Base-by-base conservation (phyloP, 2,797 vertebrate genomes). In the Muraenolepis orangiensis region DNA sequence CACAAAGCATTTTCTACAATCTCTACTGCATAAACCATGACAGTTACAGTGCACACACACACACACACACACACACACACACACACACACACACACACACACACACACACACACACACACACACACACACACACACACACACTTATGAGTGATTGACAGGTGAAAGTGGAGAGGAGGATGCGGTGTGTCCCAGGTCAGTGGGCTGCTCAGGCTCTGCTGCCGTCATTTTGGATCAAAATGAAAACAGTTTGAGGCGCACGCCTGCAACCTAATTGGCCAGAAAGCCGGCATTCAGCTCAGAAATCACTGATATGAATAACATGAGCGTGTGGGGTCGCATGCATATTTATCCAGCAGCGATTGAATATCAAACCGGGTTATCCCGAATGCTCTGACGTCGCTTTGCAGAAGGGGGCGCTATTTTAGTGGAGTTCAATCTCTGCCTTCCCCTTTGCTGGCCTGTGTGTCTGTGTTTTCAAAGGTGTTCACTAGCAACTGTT, bases 301-400 rank as follows among this genome's bases (percentile, higher is more conserved):
- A 84, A 80, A 76, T 31, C 26, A 67, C 30, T 34, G 30, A 73
- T 78, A 73, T 76, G 68, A 76, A 74, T 69, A 74, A 16, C 61
- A 72, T 78, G 74, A 78, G 36, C 7, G 68, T 51, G 70, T 38
- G 34, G n/a, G 57, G 64, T 40, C 51, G n/a, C 75, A 78, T 77
- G 74, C 74, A 81, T 78, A 81, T 74, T 72, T 76, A 78, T 69
- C 78, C 51, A 70, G 42, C 76, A 75, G 61, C 69, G 38, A 66
- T 38, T 70, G 67, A 78, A 74, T 76, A 13, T 61, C 70, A 72
- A 82, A 64, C 69, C 75, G 81, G 70, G 66, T 51, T 51, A 18
- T 18, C 42, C 42, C 18, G 42, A 51, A 51, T 51, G 42, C 42
- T 51, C 42, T 42, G 40, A 42, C 40, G 13, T 42, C 0, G 40